phyloP scores from a whole-genome alignment of 1,140 invertebrate genomes.

The Drosophila sproati region DNA sequence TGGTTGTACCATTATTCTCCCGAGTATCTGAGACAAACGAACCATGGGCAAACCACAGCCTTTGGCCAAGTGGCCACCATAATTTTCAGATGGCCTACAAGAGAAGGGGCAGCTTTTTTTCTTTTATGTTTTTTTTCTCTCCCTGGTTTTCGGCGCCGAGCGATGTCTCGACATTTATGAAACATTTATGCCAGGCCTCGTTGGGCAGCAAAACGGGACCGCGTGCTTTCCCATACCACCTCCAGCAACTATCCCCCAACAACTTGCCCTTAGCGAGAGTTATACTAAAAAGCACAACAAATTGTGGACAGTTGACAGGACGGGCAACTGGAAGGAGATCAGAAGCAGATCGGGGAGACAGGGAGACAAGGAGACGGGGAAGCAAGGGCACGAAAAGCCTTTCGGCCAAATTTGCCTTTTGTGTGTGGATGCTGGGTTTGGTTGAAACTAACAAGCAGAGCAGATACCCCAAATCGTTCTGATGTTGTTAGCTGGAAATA shows the following conservation, averaged over 20 bases:
- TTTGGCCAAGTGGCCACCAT: slow-evolving; percentile 58
- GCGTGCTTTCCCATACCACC: background rate
- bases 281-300: slow-evolving; percentile 77
- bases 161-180: slow-evolving; percentile 63
- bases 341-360: background rate
- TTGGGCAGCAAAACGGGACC: slow-evolving; percentile 14
- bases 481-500: slow-evolving; percentile 23
- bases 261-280: slow-evolving; percentile 27
- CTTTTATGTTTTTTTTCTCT: slow-evolving; percentile 5
- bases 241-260: background rate
- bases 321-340: slow-evolving; percentile 15
- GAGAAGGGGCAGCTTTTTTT: slow-evolving; percentile 20
- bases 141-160: slow-evolving; percentile 6
- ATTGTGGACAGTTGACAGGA: slow-evolving; percentile 66
- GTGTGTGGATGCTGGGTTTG: slow-evolving; percentile 5
- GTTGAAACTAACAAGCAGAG: slow-evolving; percentile 8
- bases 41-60: slow-evolving; percentile 9
- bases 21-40: background rate
- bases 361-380: background rate
- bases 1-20: background rate
- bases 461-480: slow-evolving; percentile 10
- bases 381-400: background rate
- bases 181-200: slow-evolving; percentile 70
- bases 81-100: slow-evolving; percentile 54
- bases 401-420: slow-evolving; percentile 56